phyloP scores from a whole-genome alignment of 2,797 vertebrate species.

The Loris lydekkerianus region DNA sequence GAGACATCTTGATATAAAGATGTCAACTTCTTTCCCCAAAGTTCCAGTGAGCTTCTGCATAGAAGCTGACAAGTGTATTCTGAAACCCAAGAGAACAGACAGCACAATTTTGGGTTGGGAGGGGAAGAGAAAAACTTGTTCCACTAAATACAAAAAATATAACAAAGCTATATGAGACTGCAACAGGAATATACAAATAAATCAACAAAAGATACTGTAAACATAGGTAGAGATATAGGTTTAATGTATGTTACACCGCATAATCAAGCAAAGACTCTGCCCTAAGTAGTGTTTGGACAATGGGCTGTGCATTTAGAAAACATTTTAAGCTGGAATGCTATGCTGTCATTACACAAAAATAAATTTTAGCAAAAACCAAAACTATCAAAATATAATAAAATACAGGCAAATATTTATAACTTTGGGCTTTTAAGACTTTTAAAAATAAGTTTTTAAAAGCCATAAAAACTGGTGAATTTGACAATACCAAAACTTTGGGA shows the following conservation, averaged over 20 bases:
- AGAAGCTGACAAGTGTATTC: background rate
- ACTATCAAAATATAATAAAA: background rate
- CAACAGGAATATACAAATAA: background rate
- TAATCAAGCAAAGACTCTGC: background rate
- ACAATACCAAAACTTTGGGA: background rate
- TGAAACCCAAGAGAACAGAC: constrained; percentile 1
- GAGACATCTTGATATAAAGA: background rate
- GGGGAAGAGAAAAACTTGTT: background rate
- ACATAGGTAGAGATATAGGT: background rate
- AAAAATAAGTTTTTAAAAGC: background rate
- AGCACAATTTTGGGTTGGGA: background rate
- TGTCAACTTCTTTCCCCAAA: background rate
- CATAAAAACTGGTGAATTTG: background rate
- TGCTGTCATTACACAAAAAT: background rate
- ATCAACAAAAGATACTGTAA: background rate
- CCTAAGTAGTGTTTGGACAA: background rate
- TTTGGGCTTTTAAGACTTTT: background rate
- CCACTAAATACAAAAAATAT: background rate
- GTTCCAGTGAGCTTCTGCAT: background rate
- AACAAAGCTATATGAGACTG: background rate
- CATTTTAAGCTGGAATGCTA: background rate
- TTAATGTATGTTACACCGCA: background rate
- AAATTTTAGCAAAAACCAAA: background rate
- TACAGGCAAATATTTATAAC: background rate
- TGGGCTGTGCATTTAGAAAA: background rate